Evolutionary conservation across 2,113 vertebrate genomes (phyloP), one percentile per base, ranked within the genome.

Genomic region (Myodes glareolus): DNA sequence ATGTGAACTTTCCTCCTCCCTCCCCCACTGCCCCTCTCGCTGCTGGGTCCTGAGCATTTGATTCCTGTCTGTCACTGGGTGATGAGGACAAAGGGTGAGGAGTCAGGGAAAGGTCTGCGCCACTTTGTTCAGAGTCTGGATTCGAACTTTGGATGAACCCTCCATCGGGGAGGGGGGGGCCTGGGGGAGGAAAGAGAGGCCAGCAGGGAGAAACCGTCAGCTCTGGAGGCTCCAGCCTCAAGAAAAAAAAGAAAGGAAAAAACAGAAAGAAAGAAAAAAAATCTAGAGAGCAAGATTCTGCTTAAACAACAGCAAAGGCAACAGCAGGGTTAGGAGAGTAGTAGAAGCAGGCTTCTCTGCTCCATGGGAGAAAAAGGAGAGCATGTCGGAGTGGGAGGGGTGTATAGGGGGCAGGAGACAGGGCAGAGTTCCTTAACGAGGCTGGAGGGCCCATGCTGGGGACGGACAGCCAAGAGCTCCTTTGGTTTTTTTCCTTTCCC

Each of bases 121-220:
- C 98, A 99, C 99, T 99, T 99, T 99, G 99, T 99, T 98, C 99
- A 98, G 98, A 98, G 98, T 99, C 98, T 99, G 99, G 98, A 99
- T 99, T 98, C 99, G 99, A 99, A 99, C 99, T 99, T 98, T 99
- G 99, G 98, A 99, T 99, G 99, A 99, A 99, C 99, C 98, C 99
- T 88, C 96, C 95, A 16, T 75, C 12, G 29, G 90, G 45, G 97
- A 98, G 97, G 85, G 92, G 61, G 94, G 97, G 97, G 55, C 1
- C 97, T 97, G 98, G 96, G 39, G 94, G 91, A 70, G 55, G 97
- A 96, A 96, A 97, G 98, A 98, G 98, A 96, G 12, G 97, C 98
- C 98, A 80, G 98, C 94, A 95, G 94, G 19, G 0, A 98, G 98
- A 97, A 91, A 91, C 36, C 19, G 89, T 50, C 70, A 0, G 95